Evolutionary conservation across 64 coral and sea anemone species (phyloP).

Genomic region (Stylophora pistillata): DNA sequence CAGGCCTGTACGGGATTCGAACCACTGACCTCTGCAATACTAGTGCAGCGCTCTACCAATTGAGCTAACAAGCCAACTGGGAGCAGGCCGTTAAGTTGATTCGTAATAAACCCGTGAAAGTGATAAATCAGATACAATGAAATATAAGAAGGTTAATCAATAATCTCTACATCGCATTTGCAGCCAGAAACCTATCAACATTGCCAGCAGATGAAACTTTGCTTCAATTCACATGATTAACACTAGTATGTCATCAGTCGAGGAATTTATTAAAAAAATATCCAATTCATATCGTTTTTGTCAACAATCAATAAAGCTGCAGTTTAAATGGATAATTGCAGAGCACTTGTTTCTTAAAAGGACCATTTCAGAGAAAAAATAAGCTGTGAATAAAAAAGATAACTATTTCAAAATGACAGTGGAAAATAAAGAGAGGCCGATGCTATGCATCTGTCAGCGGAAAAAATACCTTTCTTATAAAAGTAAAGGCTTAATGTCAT

Average conservation of each 20-base stretch:
- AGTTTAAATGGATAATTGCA: not conserved
- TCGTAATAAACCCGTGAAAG: no score
- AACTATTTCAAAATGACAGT: not conserved
- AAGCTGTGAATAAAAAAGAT: not conserved
- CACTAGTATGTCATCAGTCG: not conserved
- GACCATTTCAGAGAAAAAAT: not conserved
- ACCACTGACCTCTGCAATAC: no score
- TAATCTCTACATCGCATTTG: no score
- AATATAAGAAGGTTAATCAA: no score
- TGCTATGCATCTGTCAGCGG: not conserved
- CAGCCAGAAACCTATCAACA: not conserved
- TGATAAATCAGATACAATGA: no score
- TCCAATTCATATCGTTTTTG: not conserved
- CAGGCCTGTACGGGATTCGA: no score
- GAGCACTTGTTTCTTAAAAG: not conserved
- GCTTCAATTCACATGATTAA: no score
- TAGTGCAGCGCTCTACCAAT: no score
- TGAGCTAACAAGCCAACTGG: no score
- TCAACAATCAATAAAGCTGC: not conserved
- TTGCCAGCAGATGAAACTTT: not conserved
- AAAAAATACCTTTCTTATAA: not conserved
- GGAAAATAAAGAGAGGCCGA: not conserved
- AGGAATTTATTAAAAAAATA: not conserved
- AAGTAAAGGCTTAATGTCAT: not conserved
- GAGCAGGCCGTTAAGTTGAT: no score